Base-by-base conservation (phyloP, 2,113 vertebrate genomes). In the Corydoras maculifer region DNA sequence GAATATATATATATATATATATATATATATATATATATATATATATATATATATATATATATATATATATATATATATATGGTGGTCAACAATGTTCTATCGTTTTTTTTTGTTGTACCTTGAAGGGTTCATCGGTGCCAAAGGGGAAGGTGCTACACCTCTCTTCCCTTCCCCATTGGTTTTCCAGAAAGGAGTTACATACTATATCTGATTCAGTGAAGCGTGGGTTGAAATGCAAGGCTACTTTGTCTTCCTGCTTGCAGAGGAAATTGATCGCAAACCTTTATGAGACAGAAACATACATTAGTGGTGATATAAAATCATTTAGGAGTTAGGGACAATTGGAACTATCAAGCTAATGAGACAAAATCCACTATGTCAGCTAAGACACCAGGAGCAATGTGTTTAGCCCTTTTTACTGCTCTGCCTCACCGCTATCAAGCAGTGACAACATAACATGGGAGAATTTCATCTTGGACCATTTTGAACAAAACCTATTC, bases 201-300 rank as follows among this genome's bases (percentile, higher is more conserved):
- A 92, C 0, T 0, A 92, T 73, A 29, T 78, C 87, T 57, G 88
- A 83, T 6, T 87, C 87, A 63, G 81, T 69, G 77, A 92, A 91
- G 53, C 80, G 83, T 3, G 89, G 89, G 72, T 92, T 93, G 31
- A 93, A 79, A 64, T 91, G 91, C 72, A 93, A 90, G 76, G 87
- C 87, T 0, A 91, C 87, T 73, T 82, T 86, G 69, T 92, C 89
- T 29, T 89, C 91, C 0, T 70, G 65, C 8, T 90, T 87, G 0
- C 79, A 87, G 55, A 93, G 63, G 76, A 93, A 86, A 82, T 93
- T 91, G 59, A 91, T 90, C 80, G 92, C 90, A 80, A 93, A 92
- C 86, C 91, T 92, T 59, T 11, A 58, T 0, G 15, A 69, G 18
- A 51, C 50, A 69, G 31, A 62, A 69, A 69, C 57, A 58, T 12